Conservation (phyloP, 2,797 vertebrate genomes). For the Leptoclinus maculatus region DNA sequence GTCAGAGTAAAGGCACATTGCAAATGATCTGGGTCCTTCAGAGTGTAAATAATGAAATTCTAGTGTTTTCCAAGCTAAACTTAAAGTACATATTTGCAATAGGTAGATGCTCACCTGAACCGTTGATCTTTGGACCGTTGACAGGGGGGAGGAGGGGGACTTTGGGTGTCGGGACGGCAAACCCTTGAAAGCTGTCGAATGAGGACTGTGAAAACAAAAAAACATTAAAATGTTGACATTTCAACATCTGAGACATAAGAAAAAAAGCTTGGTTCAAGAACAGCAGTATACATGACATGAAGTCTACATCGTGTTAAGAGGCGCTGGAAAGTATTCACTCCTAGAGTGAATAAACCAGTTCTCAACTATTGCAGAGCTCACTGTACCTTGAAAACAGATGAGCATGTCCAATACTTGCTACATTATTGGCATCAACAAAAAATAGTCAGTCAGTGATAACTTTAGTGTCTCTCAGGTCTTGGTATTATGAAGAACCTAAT, state of each 20-base stretch:
- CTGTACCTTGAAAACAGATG: slow-evolving; percentile 10
- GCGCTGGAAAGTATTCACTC: slow-evolving; percentile 15
- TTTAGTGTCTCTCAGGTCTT: neutral
- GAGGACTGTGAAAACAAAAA: slow-evolving; percentile 65
- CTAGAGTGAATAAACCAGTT: slow-evolving; percentile 76
- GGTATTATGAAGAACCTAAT: neutral
- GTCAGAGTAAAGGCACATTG: slow-evolving; percentile 23
- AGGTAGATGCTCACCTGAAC: slow-evolving; percentile 73
- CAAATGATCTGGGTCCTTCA: slow-evolving; percentile 20
- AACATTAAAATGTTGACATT: slow-evolving; percentile 27
- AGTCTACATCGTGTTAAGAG: slow-evolving; percentile 2
- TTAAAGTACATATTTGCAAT: slow-evolving; percentile 34
- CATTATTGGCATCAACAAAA: neutral
- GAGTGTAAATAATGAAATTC: slow-evolving; percentile 30
- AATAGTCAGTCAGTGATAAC: neutral
- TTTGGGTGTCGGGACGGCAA: slow-evolving; percentile 84
- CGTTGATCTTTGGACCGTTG: slow-evolving; percentile 69
- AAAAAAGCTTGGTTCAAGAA: slow-evolving; percentile 14
- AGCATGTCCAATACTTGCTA: neutral
- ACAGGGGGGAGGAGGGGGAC: slow-evolving; percentile 77
- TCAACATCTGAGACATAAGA: slow-evolving; percentile 17
- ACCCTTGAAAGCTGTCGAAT: slow-evolving; percentile 76
- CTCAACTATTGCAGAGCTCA: slow-evolving; percentile 18
- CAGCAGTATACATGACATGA: slow-evolving; percentile 14
- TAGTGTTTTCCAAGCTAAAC: slow-evolving; percentile 17